These are phyloP conservation scores for Leptestheria dahalacensis DNA, from an alignment of 1,140 invertebrate species.

Conservation along the genomic window DNA sequence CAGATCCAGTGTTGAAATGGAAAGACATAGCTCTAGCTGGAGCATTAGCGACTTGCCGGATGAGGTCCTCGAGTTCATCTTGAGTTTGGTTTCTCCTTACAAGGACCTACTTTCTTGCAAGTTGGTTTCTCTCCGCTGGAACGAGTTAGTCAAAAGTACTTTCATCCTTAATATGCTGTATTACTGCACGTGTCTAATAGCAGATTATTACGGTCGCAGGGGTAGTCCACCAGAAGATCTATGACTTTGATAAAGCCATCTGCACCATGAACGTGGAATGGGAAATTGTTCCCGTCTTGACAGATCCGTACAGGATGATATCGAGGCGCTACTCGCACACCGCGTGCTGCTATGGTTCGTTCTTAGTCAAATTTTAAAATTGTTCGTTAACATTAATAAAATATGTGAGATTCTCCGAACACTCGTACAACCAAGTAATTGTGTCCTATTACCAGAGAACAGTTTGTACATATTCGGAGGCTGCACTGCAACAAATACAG, in stretches of 20 bases:
- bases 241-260: slow-evolving; percentile 50
- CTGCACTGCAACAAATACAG: slow-evolving; percentile 81
- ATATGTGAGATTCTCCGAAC: too few relatives aligned
- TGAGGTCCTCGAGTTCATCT: slow-evolving; percentile 82
- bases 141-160: slow-evolving; percentile 57
- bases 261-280: slow-evolving; percentile 49
- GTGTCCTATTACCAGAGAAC: slow-evolving; percentile 34
- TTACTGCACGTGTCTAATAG: slow-evolving; percentile 15
- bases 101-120: slow-evolving; percentile 71
- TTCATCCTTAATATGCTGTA: background rate
- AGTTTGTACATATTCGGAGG: slow-evolving; percentile 93
- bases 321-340: slow-evolving; percentile 83
- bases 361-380: slow-evolving; percentile 2
- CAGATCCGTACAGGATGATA: slow-evolving; percentile 46
- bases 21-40: background rate
- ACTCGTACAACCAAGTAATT: slow-evolving; percentile 6
- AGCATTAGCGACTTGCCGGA: slow-evolving; percentile 51
- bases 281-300: slow-evolving; percentile 36
- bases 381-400: too few relatives aligned
- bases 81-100: slow-evolving; percentile 75
- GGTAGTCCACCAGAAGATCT: slow-evolving; percentile 48
- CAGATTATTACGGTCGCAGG: slow-evolving; percentile 35
- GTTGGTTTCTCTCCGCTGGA: slow-evolving; percentile 72
- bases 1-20: too few relatives aligned
- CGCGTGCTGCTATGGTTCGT: slow-evolving; percentile 50